Evolutionary conservation across 2,797 vertebrate species (phyloP).

Genomic region (Austrolebias charrua): DNA sequence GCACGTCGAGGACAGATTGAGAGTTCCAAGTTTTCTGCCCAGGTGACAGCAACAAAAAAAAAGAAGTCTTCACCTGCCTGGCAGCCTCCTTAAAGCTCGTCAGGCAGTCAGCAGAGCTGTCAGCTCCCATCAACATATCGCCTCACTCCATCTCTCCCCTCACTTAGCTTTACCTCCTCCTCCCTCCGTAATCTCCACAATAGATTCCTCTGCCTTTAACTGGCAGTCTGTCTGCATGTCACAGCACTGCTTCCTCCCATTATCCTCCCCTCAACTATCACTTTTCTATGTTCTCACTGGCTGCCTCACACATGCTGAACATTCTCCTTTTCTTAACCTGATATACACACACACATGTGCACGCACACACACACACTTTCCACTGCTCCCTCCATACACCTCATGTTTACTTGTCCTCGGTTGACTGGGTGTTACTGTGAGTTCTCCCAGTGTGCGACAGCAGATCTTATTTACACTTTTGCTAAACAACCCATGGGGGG

Average conservation of each 20-base stretch:
- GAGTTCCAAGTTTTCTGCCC: slow-evolving; percentile 39
- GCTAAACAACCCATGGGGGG: slow-evolving; percentile 74
- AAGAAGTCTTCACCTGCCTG: slow-evolving; percentile 63
- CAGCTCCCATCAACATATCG: slow-evolving; percentile 46
- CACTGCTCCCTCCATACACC: slow-evolving; percentile 48
- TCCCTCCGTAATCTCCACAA: slow-evolving; percentile 40
- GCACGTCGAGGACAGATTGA: slow-evolving; percentile 29
- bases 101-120: slow-evolving; percentile 58
- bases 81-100: slow-evolving; percentile 40
- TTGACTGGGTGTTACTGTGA: slow-evolving; percentile 60
- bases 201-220: slow-evolving; percentile 49
- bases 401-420: slow-evolving; percentile 67
- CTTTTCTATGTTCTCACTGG: slow-evolving; percentile 33
- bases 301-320: slow-evolving; percentile 31
- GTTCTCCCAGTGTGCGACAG: slow-evolving; percentile 22
- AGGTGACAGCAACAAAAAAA: slow-evolving; percentile 44
- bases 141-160: slow-evolving; percentile 20
- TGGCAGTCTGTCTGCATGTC: slow-evolving; percentile 50
- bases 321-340: slow-evolving; percentile 24
- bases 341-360: neutral
- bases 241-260: slow-evolving; percentile 35
- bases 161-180: neutral
- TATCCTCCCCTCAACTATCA: slow-evolving; percentile 23
- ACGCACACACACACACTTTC: neutral
- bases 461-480: slow-evolving; percentile 73